phyloP scores from a whole-genome alignment of 2,888 invertebrate genomes.

The Minunthozetes semirufus region DNA sequence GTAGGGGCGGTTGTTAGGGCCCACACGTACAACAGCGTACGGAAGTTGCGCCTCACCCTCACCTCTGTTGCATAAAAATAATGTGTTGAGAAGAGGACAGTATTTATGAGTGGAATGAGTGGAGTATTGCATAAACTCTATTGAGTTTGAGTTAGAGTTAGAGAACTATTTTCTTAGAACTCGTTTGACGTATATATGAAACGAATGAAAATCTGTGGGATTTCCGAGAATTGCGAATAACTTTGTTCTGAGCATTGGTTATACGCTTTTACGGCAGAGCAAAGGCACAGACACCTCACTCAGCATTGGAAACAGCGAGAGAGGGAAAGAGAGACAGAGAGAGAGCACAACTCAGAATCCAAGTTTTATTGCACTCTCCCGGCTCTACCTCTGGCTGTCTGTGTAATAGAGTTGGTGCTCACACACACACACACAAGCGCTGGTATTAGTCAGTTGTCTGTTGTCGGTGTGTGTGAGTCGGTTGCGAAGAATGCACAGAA shows the following conservation, averaged over 20 bases:
- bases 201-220: conserved; percentile 13
- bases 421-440: not conserved
- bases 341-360: not conserved
- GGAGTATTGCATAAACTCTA: too few species aligned
- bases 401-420: not conserved
- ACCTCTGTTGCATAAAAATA: too few species aligned
- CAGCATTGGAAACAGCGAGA: too few species aligned
- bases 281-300: not conserved
- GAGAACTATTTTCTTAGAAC: conserved; percentile 23
- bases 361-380: conserved; percentile 10
- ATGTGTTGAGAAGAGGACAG: too few species aligned
- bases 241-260: not conserved
- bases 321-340: too few species aligned
- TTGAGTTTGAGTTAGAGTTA: not conserved
- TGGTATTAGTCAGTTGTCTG: not conserved
- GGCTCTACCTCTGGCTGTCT: not conserved
- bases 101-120: too few species aligned
- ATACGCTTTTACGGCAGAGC: not conserved
- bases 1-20: too few species aligned
- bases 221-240: conserved; percentile 14
- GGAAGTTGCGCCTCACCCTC: too few species aligned
- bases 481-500: not conserved
- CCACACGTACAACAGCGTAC: too few species aligned
- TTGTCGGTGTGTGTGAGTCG: not conserved
- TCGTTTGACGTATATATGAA: conserved; percentile 15